Conservation (phyloP, 2,888 invertebrate genomes). For the Dynastes tityus region DNA sequence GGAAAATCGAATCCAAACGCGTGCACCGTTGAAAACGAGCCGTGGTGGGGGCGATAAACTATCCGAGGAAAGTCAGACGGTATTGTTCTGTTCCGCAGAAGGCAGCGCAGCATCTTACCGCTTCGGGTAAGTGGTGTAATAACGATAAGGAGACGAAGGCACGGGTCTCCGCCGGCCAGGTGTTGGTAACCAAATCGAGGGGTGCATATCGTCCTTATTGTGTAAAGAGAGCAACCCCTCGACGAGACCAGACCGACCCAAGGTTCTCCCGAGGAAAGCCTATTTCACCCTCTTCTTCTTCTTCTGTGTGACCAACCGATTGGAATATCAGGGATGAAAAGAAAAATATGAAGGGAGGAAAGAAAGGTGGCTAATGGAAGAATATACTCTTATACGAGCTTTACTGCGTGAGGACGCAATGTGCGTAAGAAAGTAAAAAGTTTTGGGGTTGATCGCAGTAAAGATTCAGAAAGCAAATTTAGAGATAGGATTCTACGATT, state of each 20-base stretch:
- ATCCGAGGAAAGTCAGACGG: constrained; percentile 54
- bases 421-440: too few species aligned
- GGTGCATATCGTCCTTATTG: constrained; percentile 53
- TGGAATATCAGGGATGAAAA: not conserved
- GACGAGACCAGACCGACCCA: constrained; percentile 51
- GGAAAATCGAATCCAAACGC: constrained; percentile 40
- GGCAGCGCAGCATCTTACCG: constrained; percentile 54
- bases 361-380: constrained; percentile 60
- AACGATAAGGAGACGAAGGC: constrained; percentile 49
- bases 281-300: constrained; percentile 36
- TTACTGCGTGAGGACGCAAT: not conserved
- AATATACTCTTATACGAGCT: constrained; percentile 48
- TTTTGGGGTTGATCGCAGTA: too few species aligned
- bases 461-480: too few species aligned
- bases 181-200: constrained; percentile 57
- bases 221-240: constrained; percentile 51
- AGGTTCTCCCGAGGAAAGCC: constrained; percentile 53
- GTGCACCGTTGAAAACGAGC: constrained; percentile 33
- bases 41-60: constrained; percentile 40
- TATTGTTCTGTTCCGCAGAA: constrained; percentile 50
- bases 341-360: too few species aligned
- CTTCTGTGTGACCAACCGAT: constrained; percentile 19
- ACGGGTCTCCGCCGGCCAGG: constrained; percentile 56
- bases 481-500: too few species aligned
- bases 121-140: not conserved